A percentile compares a stretch with the other conserved stretches of the same genome.
These are phyloP conservation scores for Eristalis intricaria DNA, from an alignment of 2,888 invertebrate species.

Conservation along the genomic window DNA sequence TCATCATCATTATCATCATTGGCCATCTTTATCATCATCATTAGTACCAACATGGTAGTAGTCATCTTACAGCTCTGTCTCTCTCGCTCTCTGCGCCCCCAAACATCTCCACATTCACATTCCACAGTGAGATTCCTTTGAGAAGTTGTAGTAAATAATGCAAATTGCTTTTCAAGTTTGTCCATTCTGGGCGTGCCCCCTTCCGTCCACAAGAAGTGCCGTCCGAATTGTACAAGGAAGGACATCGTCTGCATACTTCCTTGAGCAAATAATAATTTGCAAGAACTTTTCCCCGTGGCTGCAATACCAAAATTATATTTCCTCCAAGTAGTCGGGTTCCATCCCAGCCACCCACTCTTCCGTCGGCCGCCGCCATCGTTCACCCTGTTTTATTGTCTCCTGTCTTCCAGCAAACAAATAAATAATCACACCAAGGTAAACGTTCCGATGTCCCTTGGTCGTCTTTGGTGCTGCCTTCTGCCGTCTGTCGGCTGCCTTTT, in stretches of 20 bases:
- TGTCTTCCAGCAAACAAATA: slow-evolving; percentile 60
- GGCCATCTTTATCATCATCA: slow-evolving; percentile 16
- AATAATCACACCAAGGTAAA: slow-evolving; percentile 67
- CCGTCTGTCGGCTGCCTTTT: background rate
- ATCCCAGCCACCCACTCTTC: background rate
- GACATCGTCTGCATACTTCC: slow-evolving; percentile 70
- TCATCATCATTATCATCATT: slow-evolving; percentile 21
- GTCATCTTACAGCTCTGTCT: background rate
- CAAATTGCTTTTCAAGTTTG: slow-evolving; percentile 72
- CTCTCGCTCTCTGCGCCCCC: too few species aligned
- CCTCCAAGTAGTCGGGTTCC: background rate
- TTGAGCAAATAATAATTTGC: slow-evolving; percentile 69
- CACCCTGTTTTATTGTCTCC: slow-evolving; percentile 37
- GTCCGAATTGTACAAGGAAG: slow-evolving; percentile 53
- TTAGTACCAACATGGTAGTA: background rate
- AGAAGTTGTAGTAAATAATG: slow-evolving; percentile 63
- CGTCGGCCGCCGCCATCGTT: background rate
- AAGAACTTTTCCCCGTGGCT: slow-evolving; percentile 70
- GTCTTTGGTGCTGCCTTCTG: slow-evolving; percentile 7
- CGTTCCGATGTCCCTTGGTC: slow-evolving; percentile 48
- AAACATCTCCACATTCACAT: slow-evolving; percentile 2
- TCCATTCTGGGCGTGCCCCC: slow-evolving; percentile 22
- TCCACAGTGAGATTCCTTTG: slow-evolving; percentile 62
- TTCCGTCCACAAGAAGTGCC: background rate
- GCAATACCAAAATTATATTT: slow-evolving; percentile 61